Conservation (phyloP, 2,888 invertebrate genomes). For the Troilus luridus region DNA sequence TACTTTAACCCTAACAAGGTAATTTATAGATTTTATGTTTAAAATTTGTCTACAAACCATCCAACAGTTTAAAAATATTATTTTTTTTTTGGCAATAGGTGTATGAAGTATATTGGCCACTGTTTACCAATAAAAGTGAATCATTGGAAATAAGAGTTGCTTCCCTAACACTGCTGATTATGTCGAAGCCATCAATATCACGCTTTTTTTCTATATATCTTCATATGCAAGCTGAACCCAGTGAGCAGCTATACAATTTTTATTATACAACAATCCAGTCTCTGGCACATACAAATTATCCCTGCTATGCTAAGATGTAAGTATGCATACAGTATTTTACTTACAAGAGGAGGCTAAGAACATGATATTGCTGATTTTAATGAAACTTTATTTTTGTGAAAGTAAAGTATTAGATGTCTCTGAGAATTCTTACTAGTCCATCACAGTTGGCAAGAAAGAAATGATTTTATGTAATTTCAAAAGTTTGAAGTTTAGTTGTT, state of each 20-base stretch:
- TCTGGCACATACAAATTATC: slow-evolving; percentile 77
- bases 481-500: too few species aligned
- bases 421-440: too few species aligned
- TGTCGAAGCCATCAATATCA: slow-evolving; percentile 77
- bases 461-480: too few species aligned
- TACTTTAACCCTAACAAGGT: slow-evolving; percentile 65
- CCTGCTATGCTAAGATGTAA: slow-evolving; percentile 79
- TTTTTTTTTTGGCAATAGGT: slow-evolving; percentile 67
- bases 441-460: too few species aligned
- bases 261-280: slow-evolving; percentile 81
- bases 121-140: slow-evolving; percentile 78
- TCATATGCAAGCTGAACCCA: slow-evolving; percentile 76
- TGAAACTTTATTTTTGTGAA: too few species aligned
- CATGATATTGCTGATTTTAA: too few species aligned
- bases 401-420: too few species aligned
- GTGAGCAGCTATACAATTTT: slow-evolving; percentile 78
- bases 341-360: not conserved
- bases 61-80: not conserved
- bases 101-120: slow-evolving; percentile 77
- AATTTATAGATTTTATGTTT: not conserved
- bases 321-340: slow-evolving; percentile 67
- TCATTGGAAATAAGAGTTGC: slow-evolving; percentile 78
- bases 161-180: slow-evolving; percentile 77
- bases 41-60: not conserved
- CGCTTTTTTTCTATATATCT: slow-evolving; percentile 79